phyloP scores from a whole-genome alignment of 2,797 vertebrate species.

The Karalla daura region DNA sequence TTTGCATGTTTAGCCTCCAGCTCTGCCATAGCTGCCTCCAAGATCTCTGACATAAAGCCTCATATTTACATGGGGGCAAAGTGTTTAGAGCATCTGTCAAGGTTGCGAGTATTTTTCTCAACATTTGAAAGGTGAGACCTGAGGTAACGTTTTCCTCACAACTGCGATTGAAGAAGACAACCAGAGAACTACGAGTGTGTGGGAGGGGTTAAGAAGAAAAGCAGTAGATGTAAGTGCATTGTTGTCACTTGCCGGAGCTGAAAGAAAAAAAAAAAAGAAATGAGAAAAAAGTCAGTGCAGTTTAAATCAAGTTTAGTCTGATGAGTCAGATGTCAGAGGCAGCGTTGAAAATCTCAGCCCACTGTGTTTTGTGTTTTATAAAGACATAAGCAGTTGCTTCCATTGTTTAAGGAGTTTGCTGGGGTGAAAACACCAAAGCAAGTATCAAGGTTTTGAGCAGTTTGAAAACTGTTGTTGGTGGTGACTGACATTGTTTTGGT shows the following conservation, averaged over 20 bases:
- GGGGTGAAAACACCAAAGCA: slow-evolving; percentile 36
- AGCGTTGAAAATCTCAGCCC: slow-evolving; percentile 16
- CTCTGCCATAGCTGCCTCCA: slow-evolving; percentile 59
- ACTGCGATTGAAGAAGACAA: slow-evolving; percentile 49
- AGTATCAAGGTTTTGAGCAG: slow-evolving; percentile 49
- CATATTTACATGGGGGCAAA: slow-evolving; percentile 70
- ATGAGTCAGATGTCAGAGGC: slow-evolving; percentile 66
- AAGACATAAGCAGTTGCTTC: slow-evolving; percentile 34
- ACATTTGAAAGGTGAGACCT: slow-evolving; percentile 73
- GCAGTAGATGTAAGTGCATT: slow-evolving; percentile 46
- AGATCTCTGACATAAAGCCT: slow-evolving; percentile 65
- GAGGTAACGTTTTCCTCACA: slow-evolving; percentile 73
- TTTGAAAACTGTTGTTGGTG: slow-evolving; percentile 20
- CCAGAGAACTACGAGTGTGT: slow-evolving; percentile 26
- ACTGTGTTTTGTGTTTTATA: slow-evolving; percentile 24
- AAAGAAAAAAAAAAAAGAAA: neutral
- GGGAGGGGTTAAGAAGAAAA: slow-evolving; percentile 44
- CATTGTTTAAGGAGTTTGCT: slow-evolving; percentile 25
- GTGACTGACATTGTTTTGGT: slow-evolving; percentile 14
- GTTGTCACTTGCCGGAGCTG: slow-evolving; percentile 54
- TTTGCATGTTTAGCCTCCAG: slow-evolving; percentile 78
- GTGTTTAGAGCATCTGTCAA: slow-evolving; percentile 69
- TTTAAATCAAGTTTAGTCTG: slow-evolving; percentile 50
- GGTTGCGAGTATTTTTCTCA: slow-evolving; percentile 50
- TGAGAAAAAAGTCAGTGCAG: slow-evolving; percentile 31